Percentiles rank a stretch among this genome's conserved stretches.
Conservation (phyloP, 2,113 vertebrate genomes). For the Recurvirostra avosetta region DNA sequence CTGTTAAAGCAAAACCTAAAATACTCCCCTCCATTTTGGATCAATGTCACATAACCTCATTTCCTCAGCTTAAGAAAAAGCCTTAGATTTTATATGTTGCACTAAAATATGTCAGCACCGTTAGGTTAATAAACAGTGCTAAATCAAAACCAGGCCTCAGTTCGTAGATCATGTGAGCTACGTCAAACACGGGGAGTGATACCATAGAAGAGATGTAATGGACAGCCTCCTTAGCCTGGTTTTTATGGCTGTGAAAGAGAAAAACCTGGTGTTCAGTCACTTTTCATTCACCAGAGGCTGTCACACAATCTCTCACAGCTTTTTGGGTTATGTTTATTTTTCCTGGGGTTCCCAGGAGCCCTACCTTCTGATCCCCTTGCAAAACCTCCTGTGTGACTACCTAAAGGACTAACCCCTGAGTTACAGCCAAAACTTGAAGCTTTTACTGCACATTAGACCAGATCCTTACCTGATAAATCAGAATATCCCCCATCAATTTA, state of each 20-base stretch:
- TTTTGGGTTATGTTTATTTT: constrained; percentile 43
- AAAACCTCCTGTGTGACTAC: constrained; percentile 3
- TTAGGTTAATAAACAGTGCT: constrained; percentile 63
- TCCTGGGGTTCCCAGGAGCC: constrained; percentile 12
- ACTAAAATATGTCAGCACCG: constrained; percentile 70
- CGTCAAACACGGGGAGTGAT: constrained; percentile 27
- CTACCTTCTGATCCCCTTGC: background rate
- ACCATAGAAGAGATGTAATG: constrained; percentile 36
- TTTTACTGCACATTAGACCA: constrained; percentile 1
- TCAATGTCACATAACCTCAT: constrained; percentile 74
- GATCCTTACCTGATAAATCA: constrained; percentile 52
- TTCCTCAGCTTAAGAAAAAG: constrained; percentile 72
- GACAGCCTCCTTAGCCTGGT: background rate
- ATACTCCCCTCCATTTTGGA: constrained; percentile 66
- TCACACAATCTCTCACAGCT: constrained; percentile 45
- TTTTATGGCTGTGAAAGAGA: constrained; percentile 61
- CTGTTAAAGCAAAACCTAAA: constrained; percentile 49
- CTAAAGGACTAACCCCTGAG: background rate
- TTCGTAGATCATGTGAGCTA: constrained; percentile 49
- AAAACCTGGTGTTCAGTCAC: constrained; percentile 58
- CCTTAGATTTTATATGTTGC: constrained; percentile 69
- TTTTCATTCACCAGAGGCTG: constrained; percentile 50
- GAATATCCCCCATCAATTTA: constrained; percentile 7
- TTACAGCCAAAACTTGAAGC: background rate
- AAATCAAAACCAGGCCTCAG: constrained; percentile 66